These are phyloP conservation scores for Arizona elegans DNA, from an alignment of 2,113 vertebrate genomes.

Conservation along the genomic window DNA sequence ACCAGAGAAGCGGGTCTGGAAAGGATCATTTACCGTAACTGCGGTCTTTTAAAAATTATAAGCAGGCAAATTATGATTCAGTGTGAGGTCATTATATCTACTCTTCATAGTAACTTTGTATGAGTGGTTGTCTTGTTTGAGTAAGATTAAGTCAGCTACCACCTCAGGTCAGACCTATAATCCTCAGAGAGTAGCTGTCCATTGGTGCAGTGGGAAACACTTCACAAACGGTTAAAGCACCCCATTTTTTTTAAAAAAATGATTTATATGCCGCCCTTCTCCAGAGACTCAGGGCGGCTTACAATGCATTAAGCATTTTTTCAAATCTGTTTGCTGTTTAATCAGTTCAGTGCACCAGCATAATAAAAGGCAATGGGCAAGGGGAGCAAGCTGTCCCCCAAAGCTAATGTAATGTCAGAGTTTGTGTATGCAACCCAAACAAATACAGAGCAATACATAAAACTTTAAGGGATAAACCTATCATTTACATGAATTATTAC, in stretches of 20 bases:
- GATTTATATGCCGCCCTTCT: too few relatives aligned
- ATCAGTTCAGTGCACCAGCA: neutral
- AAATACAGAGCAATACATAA: constrained; percentile 19
- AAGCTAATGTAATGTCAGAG: constrained; percentile 19
- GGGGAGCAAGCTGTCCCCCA: neutral
- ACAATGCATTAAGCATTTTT: neutral
- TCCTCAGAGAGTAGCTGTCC: neutral
- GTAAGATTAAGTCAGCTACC: neutral
- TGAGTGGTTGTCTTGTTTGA: neutral
- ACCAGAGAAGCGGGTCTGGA: neutral
- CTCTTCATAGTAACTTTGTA: neutral
- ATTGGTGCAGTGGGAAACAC: neutral
- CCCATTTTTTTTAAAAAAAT: too few relatives aligned
- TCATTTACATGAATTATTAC: neutral
- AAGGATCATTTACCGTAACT: neutral
- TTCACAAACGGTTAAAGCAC: neutral
- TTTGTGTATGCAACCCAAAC: neutral
- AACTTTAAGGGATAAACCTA: neutral
- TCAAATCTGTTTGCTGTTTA: constrained; percentile 21
- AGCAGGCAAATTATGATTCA: neutral
- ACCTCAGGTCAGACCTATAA: neutral
- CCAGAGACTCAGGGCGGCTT: too few relatives aligned
- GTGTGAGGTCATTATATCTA: neutral
- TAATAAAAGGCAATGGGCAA: neutral
- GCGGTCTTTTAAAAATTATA: neutral